Base-by-base conservation (phyloP, 2,888 invertebrate species). In the Petrolisthes cinctipes region DNA sequence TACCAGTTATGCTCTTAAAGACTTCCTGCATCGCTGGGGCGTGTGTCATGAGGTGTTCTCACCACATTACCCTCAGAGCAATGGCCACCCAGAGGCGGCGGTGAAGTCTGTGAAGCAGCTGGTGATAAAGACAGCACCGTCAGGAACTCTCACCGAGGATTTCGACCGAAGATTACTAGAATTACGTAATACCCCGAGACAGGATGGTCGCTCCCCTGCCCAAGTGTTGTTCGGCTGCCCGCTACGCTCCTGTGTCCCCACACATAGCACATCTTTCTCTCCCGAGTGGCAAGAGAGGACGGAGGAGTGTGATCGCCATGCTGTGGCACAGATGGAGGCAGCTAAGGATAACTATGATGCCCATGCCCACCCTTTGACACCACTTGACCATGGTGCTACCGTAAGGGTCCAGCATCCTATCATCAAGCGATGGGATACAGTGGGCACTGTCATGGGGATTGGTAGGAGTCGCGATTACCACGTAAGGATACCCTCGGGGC, bases 171-270 rank as follows among this genome's bases (percentile, higher is more conserved):
- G 71, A 20, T 53, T 68, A n/a, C 66, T 82, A 71, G 82, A 82
- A 71, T n/a, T 82, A 5, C 17, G 71, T 17, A 83, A 83, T 53
- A 83, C 5, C 17, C 83, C 20, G 4, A 53, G 75, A n/a, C 75
- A 37, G 11, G 83, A 84, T 57, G 83, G 54, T n/a, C 14, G 83
- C 37, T 84, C 76, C 37, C 61, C 83, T 76, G 83, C 83, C 57
- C 83, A 56, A 56, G 53, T 83, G 20, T 53, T 73, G 11, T 54
- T 73, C 17, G 56, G 75, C 9, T 14, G 23, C n/a, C 76, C 83
- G 4, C 37, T 84, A 37, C 57, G 71, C 14, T 51, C 76, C 5
- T 14, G 37, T 23, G 37, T 84, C 4, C 57, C 83, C 75, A 61
- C 83, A 56, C 83, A 82, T 54, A 14, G 23, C n/a, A 71, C 4